Evolutionary conservation across 2,113 vertebrate species (phyloP).

Genomic region (Meriones unguiculatus): DNA sequence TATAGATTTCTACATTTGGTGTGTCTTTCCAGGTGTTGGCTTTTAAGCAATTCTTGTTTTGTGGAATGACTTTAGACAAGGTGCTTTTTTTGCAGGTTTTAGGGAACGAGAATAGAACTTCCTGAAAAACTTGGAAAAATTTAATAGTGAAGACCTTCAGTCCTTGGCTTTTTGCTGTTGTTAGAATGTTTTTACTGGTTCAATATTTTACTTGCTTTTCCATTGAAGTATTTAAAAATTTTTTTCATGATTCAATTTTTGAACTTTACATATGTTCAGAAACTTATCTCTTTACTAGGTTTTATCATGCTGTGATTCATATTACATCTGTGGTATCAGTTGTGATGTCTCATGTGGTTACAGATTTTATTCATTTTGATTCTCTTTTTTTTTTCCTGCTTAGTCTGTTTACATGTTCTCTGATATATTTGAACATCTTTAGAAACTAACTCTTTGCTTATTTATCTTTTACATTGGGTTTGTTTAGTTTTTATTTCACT

Average conservation of each 20-base stretch:
- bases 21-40: not conserved
- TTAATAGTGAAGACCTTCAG: not conserved
- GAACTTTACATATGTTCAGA: not conserved
- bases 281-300: not conserved
- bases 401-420: not conserved
- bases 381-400: not conserved
- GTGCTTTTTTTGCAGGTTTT: not conserved
- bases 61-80: not conserved
- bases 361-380: not conserved
- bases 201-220: not conserved
- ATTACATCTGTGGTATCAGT: too few species aligned
- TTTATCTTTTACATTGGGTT: not conserved
- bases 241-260: not conserved
- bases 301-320: not conserved
- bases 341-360: not conserved
- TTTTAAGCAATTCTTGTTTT: not conserved
- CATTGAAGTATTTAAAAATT: not conserved
- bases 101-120: too few species aligned
- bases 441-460: not conserved
- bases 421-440: not conserved
- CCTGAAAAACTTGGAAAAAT: not conserved
- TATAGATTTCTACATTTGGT: not conserved
- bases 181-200: not conserved
- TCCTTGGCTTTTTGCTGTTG: not conserved
- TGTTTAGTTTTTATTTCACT: not conserved